These are phyloP conservation scores for Congeria kusceri DNA, from an alignment of 2,888 invertebrate species.

Conservation along the genomic window DNA sequence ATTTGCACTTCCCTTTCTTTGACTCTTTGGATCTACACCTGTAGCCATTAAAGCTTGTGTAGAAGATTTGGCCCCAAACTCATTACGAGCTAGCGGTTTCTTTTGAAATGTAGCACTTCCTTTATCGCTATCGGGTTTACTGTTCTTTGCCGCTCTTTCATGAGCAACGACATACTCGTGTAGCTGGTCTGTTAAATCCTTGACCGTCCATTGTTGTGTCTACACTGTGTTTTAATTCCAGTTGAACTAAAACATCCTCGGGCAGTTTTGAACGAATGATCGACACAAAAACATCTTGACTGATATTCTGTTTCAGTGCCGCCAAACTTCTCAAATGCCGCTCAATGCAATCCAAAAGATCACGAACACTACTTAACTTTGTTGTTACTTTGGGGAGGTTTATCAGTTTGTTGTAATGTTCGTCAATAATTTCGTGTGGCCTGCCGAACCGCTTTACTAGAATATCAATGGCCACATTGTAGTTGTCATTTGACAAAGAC, in stretches of 20 bases:
- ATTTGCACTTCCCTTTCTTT: neutral
- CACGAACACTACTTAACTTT: conserved; percentile 28
- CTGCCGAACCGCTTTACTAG: conserved; percentile 31
- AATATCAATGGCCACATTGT: conserved; percentile 25
- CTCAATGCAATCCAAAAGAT: conserved; percentile 33
- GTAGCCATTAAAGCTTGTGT: conserved; percentile 15
- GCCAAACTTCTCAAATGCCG: conserved; percentile 34
- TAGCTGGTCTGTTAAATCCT: neutral
- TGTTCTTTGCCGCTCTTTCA: conserved; percentile 29
- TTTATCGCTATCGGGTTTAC: neutral
- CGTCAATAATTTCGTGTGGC: conserved; percentile 37
- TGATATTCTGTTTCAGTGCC: conserved; percentile 28
- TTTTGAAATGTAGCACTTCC: no score
- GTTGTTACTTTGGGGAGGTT: conserved; percentile 20
- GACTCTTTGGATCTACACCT: no score
- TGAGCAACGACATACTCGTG: conserved; percentile 29
- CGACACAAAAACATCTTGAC: conserved; percentile 40
- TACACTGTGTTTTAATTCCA: conserved; percentile 23
- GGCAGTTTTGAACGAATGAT: conserved; percentile 36
- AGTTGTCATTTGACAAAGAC: conserved; percentile 42
- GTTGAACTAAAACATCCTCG: conserved; percentile 16
- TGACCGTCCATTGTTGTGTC: conserved; percentile 10
- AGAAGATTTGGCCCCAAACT: neutral
- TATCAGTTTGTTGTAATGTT: conserved; percentile 33
- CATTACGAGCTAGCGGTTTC: no score